These are phyloP conservation scores for Pseudomugil gertrudae DNA, from an alignment of 2,797 vertebrate genomes.

Conservation along the genomic window DNA sequence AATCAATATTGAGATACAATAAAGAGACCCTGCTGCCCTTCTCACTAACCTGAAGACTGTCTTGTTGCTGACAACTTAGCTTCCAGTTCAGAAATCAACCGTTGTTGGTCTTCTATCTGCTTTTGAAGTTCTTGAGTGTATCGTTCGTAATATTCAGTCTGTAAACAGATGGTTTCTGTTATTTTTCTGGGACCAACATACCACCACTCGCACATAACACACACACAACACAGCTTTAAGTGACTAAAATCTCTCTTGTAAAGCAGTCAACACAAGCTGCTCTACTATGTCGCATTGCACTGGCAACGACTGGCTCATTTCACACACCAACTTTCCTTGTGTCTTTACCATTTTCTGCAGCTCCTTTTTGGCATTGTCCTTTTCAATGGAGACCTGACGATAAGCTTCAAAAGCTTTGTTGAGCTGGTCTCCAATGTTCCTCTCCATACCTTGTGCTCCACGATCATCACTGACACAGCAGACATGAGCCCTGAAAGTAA, in stretches of 20 bases:
- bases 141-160: conserved; percentile 91
- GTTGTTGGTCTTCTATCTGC: conserved; percentile 90
- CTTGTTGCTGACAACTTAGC: conserved; percentile 75
- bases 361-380: conserved; percentile 89
- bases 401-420: conserved; percentile 98
- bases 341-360: conserved; percentile 89
- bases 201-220: background rate
- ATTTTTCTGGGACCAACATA: conserved; percentile 16
- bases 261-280: background rate
- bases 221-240: conserved; percentile 1
- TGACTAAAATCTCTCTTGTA: background rate
- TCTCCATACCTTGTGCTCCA: conserved; percentile 92
- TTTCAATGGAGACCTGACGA: conserved; percentile 94
- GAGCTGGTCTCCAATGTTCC: conserved; percentile 96
- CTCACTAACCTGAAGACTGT: conserved; percentile 78
- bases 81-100: conserved; percentile 85
- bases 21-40: background rate
- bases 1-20: background rate
- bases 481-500: conserved; percentile 76
- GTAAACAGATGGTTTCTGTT: conserved; percentile 67
- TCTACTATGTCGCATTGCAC: background rate
- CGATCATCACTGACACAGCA: conserved; percentile 90
- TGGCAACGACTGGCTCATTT: conserved; percentile 8
- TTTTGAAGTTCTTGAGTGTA: conserved; percentile 89
- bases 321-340: background rate